phyloP scores from a whole-genome alignment of 2,888 invertebrate genomes.

The Rhagonycha fulva region DNA sequence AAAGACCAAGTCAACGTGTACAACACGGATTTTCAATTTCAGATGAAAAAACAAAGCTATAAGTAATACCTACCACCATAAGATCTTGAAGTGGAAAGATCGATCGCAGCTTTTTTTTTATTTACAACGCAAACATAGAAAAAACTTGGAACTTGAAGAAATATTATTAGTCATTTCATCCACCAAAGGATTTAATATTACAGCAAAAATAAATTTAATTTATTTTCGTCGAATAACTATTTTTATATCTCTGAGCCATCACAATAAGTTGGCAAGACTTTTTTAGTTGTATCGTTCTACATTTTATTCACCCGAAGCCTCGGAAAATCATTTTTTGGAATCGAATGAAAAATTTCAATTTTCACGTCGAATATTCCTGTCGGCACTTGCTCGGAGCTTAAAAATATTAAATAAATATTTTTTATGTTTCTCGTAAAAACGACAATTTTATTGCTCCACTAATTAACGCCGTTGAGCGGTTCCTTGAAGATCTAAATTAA shows the following conservation, averaged over 20 bases:
- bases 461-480: not conserved
- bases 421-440: not conserved
- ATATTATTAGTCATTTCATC: not conserved
- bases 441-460: not conserved
- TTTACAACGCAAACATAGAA: not conserved
- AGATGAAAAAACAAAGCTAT: not conserved
- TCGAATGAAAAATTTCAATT: not conserved
- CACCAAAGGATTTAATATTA: not conserved
- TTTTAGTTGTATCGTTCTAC: not conserved
- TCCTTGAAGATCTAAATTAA: not conserved
- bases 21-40: not conserved
- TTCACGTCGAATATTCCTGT: not conserved
- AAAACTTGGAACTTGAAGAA: not conserved
- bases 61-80: not conserved
- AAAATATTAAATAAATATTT: not conserved
- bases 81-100: not conserved
- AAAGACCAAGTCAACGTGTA: not conserved
- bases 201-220: not conserved
- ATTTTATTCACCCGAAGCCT: not conserved
- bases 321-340: not conserved
- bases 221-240: not conserved
- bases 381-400: not conserved
- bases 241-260: not conserved
- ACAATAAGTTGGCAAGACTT: not conserved
- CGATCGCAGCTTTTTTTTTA: not conserved